These are phyloP conservation scores for Cyanoliseus patagonus DNA, from an alignment of 2,113 vertebrate genomes.

Conservation along the genomic window DNA sequence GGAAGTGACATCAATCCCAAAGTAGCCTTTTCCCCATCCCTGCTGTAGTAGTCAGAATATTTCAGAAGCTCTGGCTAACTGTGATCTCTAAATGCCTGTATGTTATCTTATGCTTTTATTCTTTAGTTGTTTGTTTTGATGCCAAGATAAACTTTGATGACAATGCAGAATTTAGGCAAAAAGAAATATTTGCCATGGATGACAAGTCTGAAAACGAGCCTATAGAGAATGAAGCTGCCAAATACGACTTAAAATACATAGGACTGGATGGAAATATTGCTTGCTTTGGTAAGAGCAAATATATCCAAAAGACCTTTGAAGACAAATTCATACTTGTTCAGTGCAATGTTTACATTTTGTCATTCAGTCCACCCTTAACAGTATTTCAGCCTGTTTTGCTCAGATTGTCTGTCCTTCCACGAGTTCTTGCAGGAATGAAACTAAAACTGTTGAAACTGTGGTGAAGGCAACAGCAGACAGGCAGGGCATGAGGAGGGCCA, in stretches of 20 bases:
- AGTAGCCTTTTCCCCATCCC: neutral
- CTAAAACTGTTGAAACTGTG: neutral
- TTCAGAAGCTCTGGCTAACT: neutral
- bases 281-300: constrained; percentile 89
- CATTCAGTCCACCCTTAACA: neutral
- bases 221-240: constrained; percentile 92
- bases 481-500: neutral
- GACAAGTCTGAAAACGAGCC: constrained; percentile 94
- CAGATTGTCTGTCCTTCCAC: neutral
- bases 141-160: constrained; percentile 99
- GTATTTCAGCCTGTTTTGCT: neutral
- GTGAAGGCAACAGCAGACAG: neutral
- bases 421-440: neutral
- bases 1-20: neutral
- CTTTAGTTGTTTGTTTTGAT: constrained; percentile 96
- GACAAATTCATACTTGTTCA: neutral
- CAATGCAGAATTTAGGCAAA: constrained; percentile 98
- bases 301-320: neutral
- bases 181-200: constrained; percentile 94
- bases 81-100: neutral
- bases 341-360: neutral
- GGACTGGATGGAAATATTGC: constrained; percentile 98
- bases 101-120: neutral
- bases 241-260: constrained; percentile 95
- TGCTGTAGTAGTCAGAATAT: neutral